Evolutionary conservation across 2,888 invertebrate species (phyloP).

Genomic region (Eupeodes luniger): DNA sequence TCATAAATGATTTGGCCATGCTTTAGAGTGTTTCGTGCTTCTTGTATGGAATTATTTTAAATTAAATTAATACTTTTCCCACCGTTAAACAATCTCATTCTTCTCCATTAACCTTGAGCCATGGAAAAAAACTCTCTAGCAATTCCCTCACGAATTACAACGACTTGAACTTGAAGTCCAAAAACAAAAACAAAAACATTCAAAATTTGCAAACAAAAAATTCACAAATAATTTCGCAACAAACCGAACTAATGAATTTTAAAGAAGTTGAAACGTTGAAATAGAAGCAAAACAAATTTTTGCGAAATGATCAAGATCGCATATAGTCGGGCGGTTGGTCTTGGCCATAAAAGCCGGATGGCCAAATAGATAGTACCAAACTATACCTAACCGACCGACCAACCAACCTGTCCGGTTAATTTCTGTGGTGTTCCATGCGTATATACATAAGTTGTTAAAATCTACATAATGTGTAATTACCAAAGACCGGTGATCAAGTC

Average conservation of each 20-base stretch:
- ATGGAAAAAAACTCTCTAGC: slow-evolving; percentile 8
- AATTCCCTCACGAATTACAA: neutral
- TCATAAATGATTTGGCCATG: neutral
- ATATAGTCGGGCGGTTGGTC: no score
- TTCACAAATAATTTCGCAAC: slow-evolving; percentile 49
- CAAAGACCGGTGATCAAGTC: neutral
- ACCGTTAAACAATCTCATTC: slow-evolving; percentile 21
- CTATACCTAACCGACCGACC: no score
- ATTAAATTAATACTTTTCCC: slow-evolving; percentile 24
- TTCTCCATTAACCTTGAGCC: slow-evolving; percentile 11
- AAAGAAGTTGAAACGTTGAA: slow-evolving; percentile 23
- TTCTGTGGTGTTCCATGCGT: slow-evolving; percentile 19
- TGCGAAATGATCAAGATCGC: neutral
- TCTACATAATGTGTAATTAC: slow-evolving; percentile 10
- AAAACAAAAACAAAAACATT: slow-evolving; percentile 37
- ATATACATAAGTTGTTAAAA: slow-evolving; percentile 10
- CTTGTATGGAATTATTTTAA: neutral
- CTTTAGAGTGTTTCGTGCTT: neutral
- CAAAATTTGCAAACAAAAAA: slow-evolving; percentile 14
- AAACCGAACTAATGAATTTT: slow-evolving; percentile 58
- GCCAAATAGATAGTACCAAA: neutral
- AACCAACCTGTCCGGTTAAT: neutral
- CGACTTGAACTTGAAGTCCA: slow-evolving; percentile 66
- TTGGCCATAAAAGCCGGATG: slow-evolving; percentile 3
- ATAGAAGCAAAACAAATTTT: slow-evolving; percentile 6